Percentiles rank a stretch among this genome's conserved stretches.
Conservation (phyloP, 2,888 invertebrate species). For the Drosophila tripunctata region DNA sequence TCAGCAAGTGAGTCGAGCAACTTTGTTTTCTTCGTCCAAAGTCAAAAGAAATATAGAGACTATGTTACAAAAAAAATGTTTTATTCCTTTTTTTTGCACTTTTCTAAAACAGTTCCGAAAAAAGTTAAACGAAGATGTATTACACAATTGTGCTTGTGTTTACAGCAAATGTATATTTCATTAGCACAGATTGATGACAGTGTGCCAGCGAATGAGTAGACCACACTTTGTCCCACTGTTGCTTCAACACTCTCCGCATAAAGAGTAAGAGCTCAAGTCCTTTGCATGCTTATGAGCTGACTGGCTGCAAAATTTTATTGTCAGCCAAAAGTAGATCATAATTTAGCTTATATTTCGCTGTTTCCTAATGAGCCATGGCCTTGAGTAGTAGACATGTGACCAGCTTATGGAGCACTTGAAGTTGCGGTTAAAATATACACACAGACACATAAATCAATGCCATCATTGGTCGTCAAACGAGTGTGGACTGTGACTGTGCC, state of each 20-base stretch:
- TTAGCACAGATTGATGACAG: background rate
- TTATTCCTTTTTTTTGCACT: background rate
- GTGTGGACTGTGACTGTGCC: slow-evolving; percentile 3
- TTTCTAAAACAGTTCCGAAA: background rate
- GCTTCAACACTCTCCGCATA: background rate
- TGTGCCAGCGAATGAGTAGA: background rate
- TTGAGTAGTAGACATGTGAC: slow-evolving; percentile 16
- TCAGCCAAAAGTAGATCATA: slow-evolving; percentile 30
- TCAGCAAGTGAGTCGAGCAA: slow-evolving; percentile 23
- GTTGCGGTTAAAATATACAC: background rate
- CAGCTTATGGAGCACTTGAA: slow-evolving; percentile 20
- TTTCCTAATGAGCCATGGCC: slow-evolving; percentile 47
- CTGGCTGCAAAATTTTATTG: slow-evolving; percentile 33
- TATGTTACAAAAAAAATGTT: slow-evolving; percentile 20
- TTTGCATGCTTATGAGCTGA: slow-evolving; percentile 16
- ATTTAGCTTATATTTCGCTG: slow-evolving; percentile 33
- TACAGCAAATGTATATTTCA: slow-evolving; percentile 11
- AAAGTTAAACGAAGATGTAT: slow-evolving; percentile 15
- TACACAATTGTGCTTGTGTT: background rate
- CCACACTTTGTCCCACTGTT: slow-evolving; percentile 26
- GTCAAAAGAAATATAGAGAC: background rate
- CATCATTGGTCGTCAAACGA: background rate
- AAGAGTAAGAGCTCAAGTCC: background rate
- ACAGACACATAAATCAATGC: slow-evolving; percentile 37
- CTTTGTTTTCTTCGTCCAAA: slow-evolving; percentile 15